phyloP scores from a whole-genome alignment of 2,888 invertebrate species.

The Cephus runcator region DNA sequence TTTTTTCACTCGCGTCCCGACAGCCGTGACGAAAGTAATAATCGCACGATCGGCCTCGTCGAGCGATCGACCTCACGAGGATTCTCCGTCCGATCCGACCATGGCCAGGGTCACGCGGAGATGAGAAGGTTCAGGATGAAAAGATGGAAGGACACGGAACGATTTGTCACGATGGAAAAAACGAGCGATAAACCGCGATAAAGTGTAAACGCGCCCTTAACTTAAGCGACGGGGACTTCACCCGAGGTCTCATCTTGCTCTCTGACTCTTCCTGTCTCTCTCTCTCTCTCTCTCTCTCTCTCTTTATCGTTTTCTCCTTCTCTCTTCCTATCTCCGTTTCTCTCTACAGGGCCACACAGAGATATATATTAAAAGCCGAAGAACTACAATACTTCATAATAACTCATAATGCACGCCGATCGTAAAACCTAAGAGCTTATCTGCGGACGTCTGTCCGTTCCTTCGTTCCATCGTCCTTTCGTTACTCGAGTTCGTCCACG shows the following conservation, averaged over 20 bases:
- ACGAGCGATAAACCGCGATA: conserved; percentile 20
- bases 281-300: neutral
- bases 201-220: conserved; percentile 18
- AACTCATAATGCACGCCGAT: conserved; percentile 10
- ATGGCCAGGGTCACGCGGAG: neutral
- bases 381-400: conserved; percentile 10
- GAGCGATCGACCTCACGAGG: neutral
- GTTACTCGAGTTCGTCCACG: neutral
- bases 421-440: conserved; percentile 19
- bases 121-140: neutral
- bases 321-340: neutral
- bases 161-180: conserved; percentile 19
- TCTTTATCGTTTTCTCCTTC: neutral
- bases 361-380: conserved; percentile 7
- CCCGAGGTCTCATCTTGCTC: neutral
- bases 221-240: neutral
- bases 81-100: neutral
- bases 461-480: conserved; percentile 4
- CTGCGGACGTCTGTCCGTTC: conserved; percentile 9
- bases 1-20: neutral
- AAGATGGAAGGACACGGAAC: conserved; percentile 3
- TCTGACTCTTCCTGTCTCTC: neutral
- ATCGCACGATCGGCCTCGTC: conserved; percentile 1
- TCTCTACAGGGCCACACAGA: neutral
- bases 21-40: conserved; percentile 5